Conservation (phyloP, 2,797 vertebrate genomes). For the Catostomus latipinnis region DNA sequence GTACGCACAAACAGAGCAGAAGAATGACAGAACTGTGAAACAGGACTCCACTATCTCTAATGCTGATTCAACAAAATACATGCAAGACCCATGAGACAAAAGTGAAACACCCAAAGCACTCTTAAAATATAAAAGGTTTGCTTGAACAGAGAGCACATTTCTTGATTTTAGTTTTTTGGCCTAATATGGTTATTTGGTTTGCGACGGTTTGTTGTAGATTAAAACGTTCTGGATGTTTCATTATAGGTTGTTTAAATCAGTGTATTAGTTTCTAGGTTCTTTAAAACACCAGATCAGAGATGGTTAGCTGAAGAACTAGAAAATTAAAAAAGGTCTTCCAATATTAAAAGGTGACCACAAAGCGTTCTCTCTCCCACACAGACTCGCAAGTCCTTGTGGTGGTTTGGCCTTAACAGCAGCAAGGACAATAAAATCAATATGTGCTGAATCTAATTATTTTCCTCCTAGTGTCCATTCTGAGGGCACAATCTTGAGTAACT, state of each 20-base stretch:
- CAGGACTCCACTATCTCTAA: background rate
- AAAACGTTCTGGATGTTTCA: background rate
- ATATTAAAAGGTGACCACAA: too few relatives aligned
- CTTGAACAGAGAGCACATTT: background rate
- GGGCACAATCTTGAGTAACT: too few relatives aligned
- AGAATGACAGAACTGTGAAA: too few relatives aligned
- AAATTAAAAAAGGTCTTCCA: background rate
- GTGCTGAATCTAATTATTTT: slow-evolving; percentile 2
- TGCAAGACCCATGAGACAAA: background rate
- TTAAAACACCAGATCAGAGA: background rate
- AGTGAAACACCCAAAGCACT: background rate
- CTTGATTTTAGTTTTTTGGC: background rate
- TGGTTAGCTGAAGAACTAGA: background rate
- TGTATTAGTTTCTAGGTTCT: background rate
- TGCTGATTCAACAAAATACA: slow-evolving; percentile 29
- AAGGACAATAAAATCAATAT: slow-evolving; percentile 36
- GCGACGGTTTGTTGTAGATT: background rate
- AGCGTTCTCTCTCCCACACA: background rate
- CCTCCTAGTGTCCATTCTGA: slow-evolving; percentile 3
- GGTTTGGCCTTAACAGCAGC: background rate
- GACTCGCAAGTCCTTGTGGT: background rate
- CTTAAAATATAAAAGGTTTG: background rate
- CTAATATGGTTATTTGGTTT: background rate
- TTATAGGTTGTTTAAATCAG: background rate
- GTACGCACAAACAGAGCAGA: too few relatives aligned